Base-by-base conservation (phyloP, 1,140 invertebrate genomes). In the Mactra quadrangularis region DNA sequence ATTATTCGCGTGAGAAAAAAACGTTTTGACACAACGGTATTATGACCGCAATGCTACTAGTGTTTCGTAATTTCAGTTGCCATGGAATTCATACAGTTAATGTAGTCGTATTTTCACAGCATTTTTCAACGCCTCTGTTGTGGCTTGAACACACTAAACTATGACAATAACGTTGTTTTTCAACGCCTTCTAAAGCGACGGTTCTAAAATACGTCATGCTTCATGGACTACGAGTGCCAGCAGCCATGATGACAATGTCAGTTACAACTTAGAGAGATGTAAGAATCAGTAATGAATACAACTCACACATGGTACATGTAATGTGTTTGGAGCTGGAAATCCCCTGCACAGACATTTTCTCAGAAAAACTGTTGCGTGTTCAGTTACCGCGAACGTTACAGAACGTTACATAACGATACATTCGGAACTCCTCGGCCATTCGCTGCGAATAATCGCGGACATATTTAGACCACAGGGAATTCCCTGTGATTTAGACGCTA, bases 131-230 rank as follows among this genome's bases (percentile, higher is more conserved):
- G 50, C 41, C 55, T 50, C 25, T 22, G 22, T 45, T 19, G 31
- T 35, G 38, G 19, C 17, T 19, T 19, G 59, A 19, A 76, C 35
- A n/a, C n/a, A n/a, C n/a, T n/a, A n/a, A n/a, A n/a, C n/a, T n/a
- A 29, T 35, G 74, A 76, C 41, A 76, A 76, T 52, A 60, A 76
- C 57, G 74, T 76, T 47, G 25, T 75, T 25, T 45, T 15, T 64
- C 74, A 76, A 41, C 57, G 35, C 57, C 59, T 57, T 25, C 38
- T 76, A 50, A n/a, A n/a, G 27, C 57, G 55, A 41, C 59, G 17
- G 74, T 45, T 27, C 62, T 55, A 27, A 17, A 55, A 62, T n/a
- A 76, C 57, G 38, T 50, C 59, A 62, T 13, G 59, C 74, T 60
- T 57, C 31, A 64, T 11, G 27, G 27, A 35, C 29, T 6, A 3